A percentile compares a stretch with the other conserved stretches of the same genome.
Conservation (phyloP, 2,797 vertebrate species). For the Poeciliopsis paucimaculata region DNA sequence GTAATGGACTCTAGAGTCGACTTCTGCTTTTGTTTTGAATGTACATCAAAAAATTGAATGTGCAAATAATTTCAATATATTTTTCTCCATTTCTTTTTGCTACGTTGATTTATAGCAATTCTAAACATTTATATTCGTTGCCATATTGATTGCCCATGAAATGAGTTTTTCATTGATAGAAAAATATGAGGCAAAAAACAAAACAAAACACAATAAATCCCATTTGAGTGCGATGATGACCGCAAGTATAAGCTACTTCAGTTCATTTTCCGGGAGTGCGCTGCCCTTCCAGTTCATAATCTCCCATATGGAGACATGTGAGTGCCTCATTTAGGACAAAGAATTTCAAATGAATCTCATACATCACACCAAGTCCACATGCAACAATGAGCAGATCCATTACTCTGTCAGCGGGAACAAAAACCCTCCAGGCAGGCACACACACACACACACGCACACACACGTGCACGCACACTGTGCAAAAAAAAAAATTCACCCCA, state of each 20-base stretch:
- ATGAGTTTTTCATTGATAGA: conserved; percentile 51
- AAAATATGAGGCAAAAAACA: conserved; percentile 35
- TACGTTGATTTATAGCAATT: conserved; percentile 3
- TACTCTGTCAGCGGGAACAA: conserved; percentile 78
- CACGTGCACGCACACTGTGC: conserved; percentile 35
- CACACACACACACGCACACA: conserved; percentile 15
- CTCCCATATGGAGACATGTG: conserved; percentile 67
- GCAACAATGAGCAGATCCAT: conserved; percentile 80
- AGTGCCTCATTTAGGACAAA: conserved; percentile 76
- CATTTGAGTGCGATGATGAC: conserved; percentile 50
- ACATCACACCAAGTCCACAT: conserved; percentile 79
- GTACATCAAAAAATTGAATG: neutral
- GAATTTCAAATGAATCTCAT: conserved; percentile 83
- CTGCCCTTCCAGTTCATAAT: conserved; percentile 34
- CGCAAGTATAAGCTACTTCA: conserved; percentile 56
- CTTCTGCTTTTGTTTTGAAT: neutral
- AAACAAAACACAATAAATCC: conserved; percentile 35
- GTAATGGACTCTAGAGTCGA: conserved; percentile 59
- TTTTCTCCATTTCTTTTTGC: neutral
- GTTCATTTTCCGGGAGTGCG: conserved; percentile 53
- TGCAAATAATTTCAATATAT: neutral
- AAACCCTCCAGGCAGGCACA: conserved; percentile 56
- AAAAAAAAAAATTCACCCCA: conserved; percentile 60
- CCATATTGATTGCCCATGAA: conserved; percentile 59
- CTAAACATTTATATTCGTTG: conserved; percentile 16